Conservation (phyloP, 2,113 vertebrate species). For the Machaerirhynchus nigripectus region DNA sequence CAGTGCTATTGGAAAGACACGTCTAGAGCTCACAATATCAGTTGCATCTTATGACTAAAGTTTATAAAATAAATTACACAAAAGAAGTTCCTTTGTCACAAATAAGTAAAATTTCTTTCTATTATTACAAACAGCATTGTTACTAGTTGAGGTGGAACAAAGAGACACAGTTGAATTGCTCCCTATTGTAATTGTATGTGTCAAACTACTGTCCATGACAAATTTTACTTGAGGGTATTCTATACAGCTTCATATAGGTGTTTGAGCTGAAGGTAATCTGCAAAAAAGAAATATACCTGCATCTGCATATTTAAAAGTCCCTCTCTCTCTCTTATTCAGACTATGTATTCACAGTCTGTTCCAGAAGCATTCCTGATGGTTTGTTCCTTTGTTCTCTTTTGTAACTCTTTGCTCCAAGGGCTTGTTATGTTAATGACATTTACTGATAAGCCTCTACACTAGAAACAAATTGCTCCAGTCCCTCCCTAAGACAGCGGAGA, state of each 20-base stretch:
- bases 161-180: not conserved
- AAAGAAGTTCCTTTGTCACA: not conserved
- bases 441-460: not conserved
- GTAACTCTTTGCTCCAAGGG: not conserved
- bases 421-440: not conserved
- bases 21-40: not conserved
- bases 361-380: not conserved
- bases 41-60: not conserved
- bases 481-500: not conserved
- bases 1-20: not conserved
- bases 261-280: not conserved
- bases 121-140: not conserved
- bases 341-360: not conserved
- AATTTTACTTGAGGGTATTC: not conserved
- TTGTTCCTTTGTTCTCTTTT: not conserved
- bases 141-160: not conserved
- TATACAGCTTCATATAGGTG: not conserved
- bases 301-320: not conserved
- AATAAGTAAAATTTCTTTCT: not conserved
- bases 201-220: not conserved
- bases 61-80: not conserved
- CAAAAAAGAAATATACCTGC: not conserved
- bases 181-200: not conserved
- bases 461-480: not conserved
- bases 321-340: not conserved